A percentile compares a stretch with the other conserved stretches of the same genome.
Evolutionary conservation across 2,113 vertebrate genomes (phyloP).

Genomic region (Mormoops blainvillei): DNA sequence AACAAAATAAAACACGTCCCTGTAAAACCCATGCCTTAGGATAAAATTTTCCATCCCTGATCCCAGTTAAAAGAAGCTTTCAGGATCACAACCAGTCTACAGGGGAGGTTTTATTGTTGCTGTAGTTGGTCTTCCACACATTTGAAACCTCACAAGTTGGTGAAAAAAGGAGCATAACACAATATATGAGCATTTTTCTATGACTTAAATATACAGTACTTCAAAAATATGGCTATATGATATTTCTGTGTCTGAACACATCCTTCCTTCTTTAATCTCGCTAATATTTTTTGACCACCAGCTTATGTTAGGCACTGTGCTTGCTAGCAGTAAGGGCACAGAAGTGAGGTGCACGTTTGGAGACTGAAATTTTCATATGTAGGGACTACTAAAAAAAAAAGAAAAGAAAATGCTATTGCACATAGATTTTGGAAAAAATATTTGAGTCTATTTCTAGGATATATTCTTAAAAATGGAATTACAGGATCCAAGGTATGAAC

Average conservation of each 20-base stretch:
- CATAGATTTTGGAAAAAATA: background rate
- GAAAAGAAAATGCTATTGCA: background rate
- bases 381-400: background rate
- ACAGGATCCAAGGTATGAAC: background rate
- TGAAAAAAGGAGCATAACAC: background rate
- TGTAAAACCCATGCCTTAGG: background rate
- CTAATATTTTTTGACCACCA: background rate
- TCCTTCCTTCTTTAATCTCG: background rate
- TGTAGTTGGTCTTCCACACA: background rate
- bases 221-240: background rate
- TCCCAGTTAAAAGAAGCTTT: background rate
- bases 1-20: background rate
- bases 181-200: background rate
- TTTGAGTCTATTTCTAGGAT: background rate
- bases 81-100: background rate
- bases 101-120: background rate
- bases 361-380: background rate
- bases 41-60: constrained; percentile 25
- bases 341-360: background rate
- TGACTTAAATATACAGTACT: background rate
- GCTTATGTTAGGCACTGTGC: background rate
- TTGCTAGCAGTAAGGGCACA: background rate
- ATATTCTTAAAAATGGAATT: background rate
- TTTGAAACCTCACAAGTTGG: background rate
- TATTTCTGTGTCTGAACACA: background rate